These are phyloP conservation scores for Eupithecia tripunctaria DNA, from an alignment of 2,888 invertebrate species.

Conservation along the genomic window DNA sequence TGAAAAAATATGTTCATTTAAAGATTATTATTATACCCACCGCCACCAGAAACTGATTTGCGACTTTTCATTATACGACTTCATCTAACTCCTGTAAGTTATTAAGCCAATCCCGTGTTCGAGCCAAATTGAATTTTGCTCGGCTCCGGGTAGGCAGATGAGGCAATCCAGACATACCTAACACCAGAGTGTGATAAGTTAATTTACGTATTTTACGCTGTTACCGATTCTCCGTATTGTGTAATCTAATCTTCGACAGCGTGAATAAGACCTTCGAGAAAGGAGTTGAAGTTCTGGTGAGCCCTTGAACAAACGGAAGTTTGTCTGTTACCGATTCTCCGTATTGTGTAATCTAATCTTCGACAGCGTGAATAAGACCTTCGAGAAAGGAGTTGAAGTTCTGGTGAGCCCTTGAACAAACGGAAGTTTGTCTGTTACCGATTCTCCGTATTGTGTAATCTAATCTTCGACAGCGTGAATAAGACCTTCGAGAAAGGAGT, in stretches of 20 bases:
- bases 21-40: background rate
- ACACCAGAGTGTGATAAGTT: conserved; percentile 65
- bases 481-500: background rate
- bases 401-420: too few relatives aligned
- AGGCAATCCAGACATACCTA: conserved; percentile 61
- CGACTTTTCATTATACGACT: conserved; percentile 16
- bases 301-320: too few relatives aligned
- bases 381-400: background rate
- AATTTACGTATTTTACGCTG: conserved; percentile 54
- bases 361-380: background rate
- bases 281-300: background rate
- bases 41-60: conserved; percentile 19
- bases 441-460: conserved; percentile 12
- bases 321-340: conserved; percentile 46
- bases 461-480: background rate
- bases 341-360: background rate
- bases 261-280: background rate
- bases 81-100: conserved; percentile 19
- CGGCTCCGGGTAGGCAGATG: conserved; percentile 52
- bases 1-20: background rate
- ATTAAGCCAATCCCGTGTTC: conserved; percentile 41
- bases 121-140: conserved; percentile 64
- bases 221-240: conserved; percentile 37
- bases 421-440: conserved; percentile 45
- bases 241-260: background rate